phyloP scores from a whole-genome alignment of 2,113 vertebrate genomes.

The Oryzias woworae region DNA sequence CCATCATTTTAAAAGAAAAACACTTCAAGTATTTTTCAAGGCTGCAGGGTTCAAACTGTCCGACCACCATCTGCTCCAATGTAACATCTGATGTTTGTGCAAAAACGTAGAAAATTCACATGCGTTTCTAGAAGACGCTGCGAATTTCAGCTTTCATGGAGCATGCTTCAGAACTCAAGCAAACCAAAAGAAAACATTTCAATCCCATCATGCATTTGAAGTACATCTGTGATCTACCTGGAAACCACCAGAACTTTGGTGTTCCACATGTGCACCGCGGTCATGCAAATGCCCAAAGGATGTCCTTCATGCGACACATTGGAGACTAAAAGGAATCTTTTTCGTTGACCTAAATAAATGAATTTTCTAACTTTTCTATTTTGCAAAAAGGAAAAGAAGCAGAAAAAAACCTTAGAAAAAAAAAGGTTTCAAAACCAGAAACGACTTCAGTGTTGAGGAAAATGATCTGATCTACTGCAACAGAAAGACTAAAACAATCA shows the following conservation, averaged over 20 bases:
- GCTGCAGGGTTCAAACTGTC: background rate
- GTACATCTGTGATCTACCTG: conserved; percentile 51
- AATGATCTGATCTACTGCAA: no score
- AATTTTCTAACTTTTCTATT: no score
- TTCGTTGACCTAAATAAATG: no score
- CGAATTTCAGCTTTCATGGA: conserved; percentile 25
- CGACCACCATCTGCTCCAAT: no score
- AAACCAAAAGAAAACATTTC: conserved; percentile 39
- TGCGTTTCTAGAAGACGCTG: conserved; percentile 41
- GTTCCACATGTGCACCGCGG: conserved; percentile 61
- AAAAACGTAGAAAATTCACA: conserved; percentile 31
- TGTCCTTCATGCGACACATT: background rate
- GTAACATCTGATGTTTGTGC: conserved; percentile 35
- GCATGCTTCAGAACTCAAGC: conserved; percentile 34
- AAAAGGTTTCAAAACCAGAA: no score
- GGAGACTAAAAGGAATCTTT: no score
- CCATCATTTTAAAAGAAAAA: conserved; percentile 48
- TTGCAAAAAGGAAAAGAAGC: no score
- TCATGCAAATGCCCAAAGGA: conserved; percentile 46
- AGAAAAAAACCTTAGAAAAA: no score
- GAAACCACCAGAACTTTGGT: conserved; percentile 60
- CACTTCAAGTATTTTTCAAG: conserved; percentile 72
- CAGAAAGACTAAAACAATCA: no score
- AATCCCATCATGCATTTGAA: conserved; percentile 69
- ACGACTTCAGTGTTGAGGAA: no score